Evolutionary conservation across 1,140 invertebrate genomes (phyloP).

Genomic region (Cydia amplana): DNA sequence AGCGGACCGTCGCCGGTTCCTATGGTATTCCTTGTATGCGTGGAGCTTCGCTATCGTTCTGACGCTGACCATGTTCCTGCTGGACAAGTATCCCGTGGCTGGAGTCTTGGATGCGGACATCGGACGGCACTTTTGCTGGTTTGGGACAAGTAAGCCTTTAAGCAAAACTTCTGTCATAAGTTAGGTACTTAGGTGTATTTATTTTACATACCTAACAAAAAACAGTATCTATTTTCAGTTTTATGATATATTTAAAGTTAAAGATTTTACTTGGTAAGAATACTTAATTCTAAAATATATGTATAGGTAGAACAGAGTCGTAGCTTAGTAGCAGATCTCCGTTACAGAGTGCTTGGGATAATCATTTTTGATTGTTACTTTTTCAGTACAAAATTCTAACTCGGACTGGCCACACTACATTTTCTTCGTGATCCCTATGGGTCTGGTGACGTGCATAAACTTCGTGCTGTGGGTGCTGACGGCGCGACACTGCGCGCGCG

Average conservation of each 20-base stretch:
- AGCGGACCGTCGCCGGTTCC: constrained; percentile 76
- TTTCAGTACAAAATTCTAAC: constrained; percentile 65
- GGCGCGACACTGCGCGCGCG: constrained; percentile 82
- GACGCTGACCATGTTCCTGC: constrained; percentile 71
- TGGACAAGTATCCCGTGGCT: constrained; percentile 74
- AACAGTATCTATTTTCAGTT: too few species aligned
- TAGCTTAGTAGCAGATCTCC: too few species aligned
- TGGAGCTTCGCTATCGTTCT: constrained; percentile 81
- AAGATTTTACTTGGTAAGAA: too few species aligned
- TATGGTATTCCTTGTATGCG: constrained; percentile 82
- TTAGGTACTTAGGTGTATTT: too few species aligned
- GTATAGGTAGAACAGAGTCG: too few species aligned
- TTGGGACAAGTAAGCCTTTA: constrained; percentile 71
- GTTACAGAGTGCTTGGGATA: neutral
- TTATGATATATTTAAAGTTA: too few species aligned
- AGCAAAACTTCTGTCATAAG: too few species aligned
- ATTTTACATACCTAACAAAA: too few species aligned
- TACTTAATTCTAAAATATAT: too few species aligned
- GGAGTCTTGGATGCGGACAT: constrained; percentile 77
- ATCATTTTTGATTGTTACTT: constrained; percentile 22
- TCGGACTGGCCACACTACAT: constrained; percentile 78
- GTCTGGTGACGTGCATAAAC: constrained; percentile 82
- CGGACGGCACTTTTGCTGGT: constrained; percentile 79
- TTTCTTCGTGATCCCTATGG: constrained; percentile 83
- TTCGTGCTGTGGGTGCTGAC: constrained; percentile 85